A percentile compares a stretch with the other conserved stretches of the same genome.
Evolutionary conservation across 2,113 vertebrate genomes (phyloP).

Genomic region (Barnardius zonarius): DNA sequence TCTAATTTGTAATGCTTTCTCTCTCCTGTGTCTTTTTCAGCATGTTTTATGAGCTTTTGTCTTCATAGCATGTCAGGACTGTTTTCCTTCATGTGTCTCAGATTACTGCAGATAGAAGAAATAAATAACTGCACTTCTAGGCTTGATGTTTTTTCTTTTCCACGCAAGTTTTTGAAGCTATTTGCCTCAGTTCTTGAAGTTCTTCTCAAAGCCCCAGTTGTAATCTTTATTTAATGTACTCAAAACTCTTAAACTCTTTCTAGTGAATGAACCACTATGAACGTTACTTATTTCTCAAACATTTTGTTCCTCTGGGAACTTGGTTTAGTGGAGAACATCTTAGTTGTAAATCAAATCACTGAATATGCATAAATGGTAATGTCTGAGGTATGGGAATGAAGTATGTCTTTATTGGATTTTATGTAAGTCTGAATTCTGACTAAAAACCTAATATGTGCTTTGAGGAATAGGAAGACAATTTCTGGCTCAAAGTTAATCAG

Average conservation of each 20-base stretch:
- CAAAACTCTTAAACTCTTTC: slow-evolving; percentile 23
- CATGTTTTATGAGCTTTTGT: not conserved
- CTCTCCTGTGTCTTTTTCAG: not conserved
- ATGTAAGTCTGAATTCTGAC: not conserved
- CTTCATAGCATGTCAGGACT: not conserved
- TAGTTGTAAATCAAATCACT: slow-evolving; percentile 35
- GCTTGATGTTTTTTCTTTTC: not conserved
- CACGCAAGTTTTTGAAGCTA: not conserved
- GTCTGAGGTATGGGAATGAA: not conserved
- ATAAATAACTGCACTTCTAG: not conserved
- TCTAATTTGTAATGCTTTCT: not conserved
- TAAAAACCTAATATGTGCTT: slow-evolving; percentile 1
- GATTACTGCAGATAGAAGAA: not conserved
- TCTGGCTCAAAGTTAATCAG: slow-evolving; percentile 1
- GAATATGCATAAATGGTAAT: slow-evolving; percentile 33
- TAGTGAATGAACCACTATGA: slow-evolving; percentile 19
- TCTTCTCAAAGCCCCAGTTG: not conserved
- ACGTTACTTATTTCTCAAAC: slow-evolving; percentile 46
- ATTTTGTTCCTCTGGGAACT: slow-evolving; percentile 39
- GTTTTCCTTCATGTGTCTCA: not conserved
- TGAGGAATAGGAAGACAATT: not conserved
- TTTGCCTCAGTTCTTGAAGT: slow-evolving; percentile 15
- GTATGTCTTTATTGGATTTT: not conserved
- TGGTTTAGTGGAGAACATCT: slow-evolving; percentile 20
- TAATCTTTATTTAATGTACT: slow-evolving; percentile 50